Base-by-base conservation (phyloP, 1,140 invertebrate species). In the Aphelenchoides fujianensis region DNA sequence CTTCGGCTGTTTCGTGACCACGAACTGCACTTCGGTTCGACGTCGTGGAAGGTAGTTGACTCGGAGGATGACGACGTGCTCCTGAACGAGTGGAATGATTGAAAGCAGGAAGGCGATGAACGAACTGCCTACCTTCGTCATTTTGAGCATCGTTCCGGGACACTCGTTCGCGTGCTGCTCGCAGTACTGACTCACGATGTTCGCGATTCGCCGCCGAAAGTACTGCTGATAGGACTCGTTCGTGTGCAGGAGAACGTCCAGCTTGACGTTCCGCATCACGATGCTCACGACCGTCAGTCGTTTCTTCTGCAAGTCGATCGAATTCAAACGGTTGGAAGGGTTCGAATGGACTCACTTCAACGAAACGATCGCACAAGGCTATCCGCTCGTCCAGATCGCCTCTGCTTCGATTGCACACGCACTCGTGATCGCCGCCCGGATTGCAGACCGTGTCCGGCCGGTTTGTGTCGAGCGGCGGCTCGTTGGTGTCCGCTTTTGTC, bases 201-300 rank as follows among this genome's bases (percentile, higher is more conserved):
- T 62, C 7, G 82, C 74, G n/a, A 83, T 76, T 52, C 82, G 59
- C 72, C 82, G 41, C 31, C 83, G 84, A 68, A 83, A 84, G 64
- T 83, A 83, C 48, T 77, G 68, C 68, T 83, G 81, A 69, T 83
- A 84, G 5, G 80, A 71, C 54, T 83, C 82, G 35, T 74, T 77
- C 7, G 79, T 83, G 54, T 83, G 66, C 19, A 84, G 67, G 36
- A 52, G 53, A 1, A 80, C 78, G 34, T 73, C 71, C 19, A 84
- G 63, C 35, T 83, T 79, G 3, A 84, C 72, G 67, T 83, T 71
- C 34, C 79, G 75, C 37, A 82, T 57, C 34, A 74, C 52, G 41
- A 83, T 80, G 34, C 72, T 74, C 31, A 83, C 66, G n/a, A 76
- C 79, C 30, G 72, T 59, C n/a, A 83, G 63, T 36, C 68, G 62